These are phyloP conservation scores for Dolichomitus sp. DNA, from an alignment of 2,888 invertebrate species.

Conservation along the genomic window DNA sequence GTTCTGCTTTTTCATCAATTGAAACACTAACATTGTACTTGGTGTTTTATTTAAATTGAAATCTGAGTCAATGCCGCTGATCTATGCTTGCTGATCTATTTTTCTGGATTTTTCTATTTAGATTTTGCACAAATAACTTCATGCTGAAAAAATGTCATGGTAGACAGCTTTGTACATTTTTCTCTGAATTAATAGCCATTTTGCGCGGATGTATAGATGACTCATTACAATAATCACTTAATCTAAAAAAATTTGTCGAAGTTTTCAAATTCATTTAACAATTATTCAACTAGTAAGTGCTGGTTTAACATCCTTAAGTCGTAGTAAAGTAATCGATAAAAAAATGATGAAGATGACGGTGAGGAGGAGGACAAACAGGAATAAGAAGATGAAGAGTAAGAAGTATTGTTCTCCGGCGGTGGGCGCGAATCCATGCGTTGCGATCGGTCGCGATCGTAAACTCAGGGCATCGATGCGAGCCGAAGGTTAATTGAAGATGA, in stretches of 20 bases:
- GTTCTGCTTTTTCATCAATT: no score
- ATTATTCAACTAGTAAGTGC: neutral
- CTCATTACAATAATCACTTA: no score
- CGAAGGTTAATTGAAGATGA: slow-evolving; percentile 81
- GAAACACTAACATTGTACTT: neutral
- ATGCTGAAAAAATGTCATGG: no score
- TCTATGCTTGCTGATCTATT: neutral
- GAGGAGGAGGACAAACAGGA: slow-evolving; percentile 36
- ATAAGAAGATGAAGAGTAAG: slow-evolving; percentile 46
- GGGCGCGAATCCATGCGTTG: slow-evolving; percentile 77
- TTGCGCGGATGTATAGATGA: no score
- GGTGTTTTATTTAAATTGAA: neutral
- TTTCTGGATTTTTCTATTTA: no score
- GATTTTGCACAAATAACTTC: no score
- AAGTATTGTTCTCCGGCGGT: slow-evolving; percentile 63
- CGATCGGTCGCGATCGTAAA: slow-evolving; percentile 69
- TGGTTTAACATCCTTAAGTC: neutral
- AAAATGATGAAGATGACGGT: slow-evolving; percentile 4
- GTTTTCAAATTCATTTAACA: neutral
- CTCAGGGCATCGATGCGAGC: slow-evolving; percentile 73
- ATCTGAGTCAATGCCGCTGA: neutral
- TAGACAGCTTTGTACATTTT: no score
- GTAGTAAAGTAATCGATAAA: neutral
- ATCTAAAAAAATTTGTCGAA: no score
- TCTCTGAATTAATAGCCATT: no score